Percentiles rank a stretch among this genome's conserved stretches.
phyloP scores from a whole-genome alignment of 1,140 invertebrate species.

The Cyclargus thomasi region DNA sequence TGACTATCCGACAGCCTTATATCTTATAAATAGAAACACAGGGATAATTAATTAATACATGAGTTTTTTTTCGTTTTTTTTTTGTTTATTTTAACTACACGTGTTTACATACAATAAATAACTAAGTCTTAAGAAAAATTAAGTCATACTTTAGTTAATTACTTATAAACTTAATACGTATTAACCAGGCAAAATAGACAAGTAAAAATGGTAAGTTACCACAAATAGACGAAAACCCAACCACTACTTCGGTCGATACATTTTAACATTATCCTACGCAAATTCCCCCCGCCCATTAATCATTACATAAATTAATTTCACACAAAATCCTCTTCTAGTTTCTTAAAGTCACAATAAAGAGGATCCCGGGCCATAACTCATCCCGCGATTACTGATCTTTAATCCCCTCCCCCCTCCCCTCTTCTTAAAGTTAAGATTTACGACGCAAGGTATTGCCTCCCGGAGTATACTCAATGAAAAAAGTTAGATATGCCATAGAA shows the following conservation, averaged over 20 bases:
- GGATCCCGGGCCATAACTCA: slow-evolving; percentile 78
- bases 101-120: too few relatives aligned
- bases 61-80: too few relatives aligned
- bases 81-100: too few relatives aligned
- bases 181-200: too few relatives aligned
- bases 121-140: too few relatives aligned
- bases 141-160: too few relatives aligned
- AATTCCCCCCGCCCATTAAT: slow-evolving; percentile 65
- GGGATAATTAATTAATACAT: too few relatives aligned
- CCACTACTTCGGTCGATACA: background rate
- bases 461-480: slow-evolving; percentile 66
- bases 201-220: too few relatives aligned
- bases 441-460: slow-evolving; percentile 77
- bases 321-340: slow-evolving; percentile 71
- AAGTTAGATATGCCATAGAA: slow-evolving; percentile 53
- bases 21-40: too few relatives aligned
- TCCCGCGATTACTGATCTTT: slow-evolving; percentile 84
- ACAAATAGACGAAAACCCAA: too few relatives aligned
- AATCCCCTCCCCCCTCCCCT: slow-evolving; percentile 77
- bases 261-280: slow-evolving; percentile 62
- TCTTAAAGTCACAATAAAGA: slow-evolving; percentile 74
- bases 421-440: slow-evolving; percentile 84
- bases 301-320: slow-evolving; percentile 75
- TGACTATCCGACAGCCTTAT: too few relatives aligned
- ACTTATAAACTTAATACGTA: too few relatives aligned